A percentile compares a stretch with the other conserved stretches of the same genome.
Conservation (phyloP, 2,888 invertebrate genomes). For the Stenurella melanura region DNA sequence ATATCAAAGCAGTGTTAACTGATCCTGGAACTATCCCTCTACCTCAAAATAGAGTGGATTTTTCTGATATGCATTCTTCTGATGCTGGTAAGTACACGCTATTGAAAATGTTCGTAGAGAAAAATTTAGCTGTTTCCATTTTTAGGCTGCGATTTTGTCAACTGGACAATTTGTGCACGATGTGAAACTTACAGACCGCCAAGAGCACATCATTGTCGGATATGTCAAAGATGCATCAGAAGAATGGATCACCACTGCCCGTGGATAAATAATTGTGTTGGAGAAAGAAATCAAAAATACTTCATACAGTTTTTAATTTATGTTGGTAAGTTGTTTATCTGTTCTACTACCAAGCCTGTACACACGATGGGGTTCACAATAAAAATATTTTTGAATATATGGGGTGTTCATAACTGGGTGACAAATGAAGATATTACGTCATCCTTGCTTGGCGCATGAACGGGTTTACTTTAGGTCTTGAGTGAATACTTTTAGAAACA, state of each 20-base stretch:
- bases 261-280: slow-evolving; percentile 96
- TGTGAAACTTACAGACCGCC: slow-evolving; percentile 90
- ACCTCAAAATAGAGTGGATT: slow-evolving; percentile 83
- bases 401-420: too few relatives aligned
- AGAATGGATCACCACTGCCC: slow-evolving; percentile 93
- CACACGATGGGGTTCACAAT: too few relatives aligned
- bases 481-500: too few relatives aligned
- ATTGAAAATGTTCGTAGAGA: neutral
- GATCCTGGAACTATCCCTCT: slow-evolving; percentile 93
- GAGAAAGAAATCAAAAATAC: slow-evolving; percentile 93
- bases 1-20: slow-evolving; percentile 90
- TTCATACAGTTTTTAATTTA: slow-evolving; percentile 92
- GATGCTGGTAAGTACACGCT: slow-evolving; percentile 69
- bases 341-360: too few relatives aligned
- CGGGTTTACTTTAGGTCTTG: too few relatives aligned
- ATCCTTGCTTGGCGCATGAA: too few relatives aligned
- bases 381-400: too few relatives aligned
- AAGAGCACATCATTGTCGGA: slow-evolving; percentile 90
- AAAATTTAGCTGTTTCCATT: slow-evolving; percentile 5
- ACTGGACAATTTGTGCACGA: slow-evolving; percentile 88
- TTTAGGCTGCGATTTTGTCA: slow-evolving; percentile 76
- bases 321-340: slow-evolving; percentile 76
- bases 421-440: too few relatives aligned
- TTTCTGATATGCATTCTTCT: slow-evolving; percentile 85
- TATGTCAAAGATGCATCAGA: slow-evolving; percentile 87